These are phyloP conservation scores for Agrochola circellaris DNA, from an alignment of 2,888 invertebrate genomes.

Conservation along the genomic window DNA sequence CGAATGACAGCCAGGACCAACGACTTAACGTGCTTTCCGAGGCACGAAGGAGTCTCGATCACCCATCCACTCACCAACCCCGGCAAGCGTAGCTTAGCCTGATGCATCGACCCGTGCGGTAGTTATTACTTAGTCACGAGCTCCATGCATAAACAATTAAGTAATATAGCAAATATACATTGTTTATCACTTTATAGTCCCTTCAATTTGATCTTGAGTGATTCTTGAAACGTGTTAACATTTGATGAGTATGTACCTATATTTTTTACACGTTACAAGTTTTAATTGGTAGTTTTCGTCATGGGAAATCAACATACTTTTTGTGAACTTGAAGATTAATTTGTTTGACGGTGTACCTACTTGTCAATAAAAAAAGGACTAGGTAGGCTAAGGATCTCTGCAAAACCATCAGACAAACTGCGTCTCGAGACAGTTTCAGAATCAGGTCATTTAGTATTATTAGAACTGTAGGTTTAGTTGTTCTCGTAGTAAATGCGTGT, in stretches of 20 bases:
- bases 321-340: not conserved
- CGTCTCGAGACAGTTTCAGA: constrained; percentile 7
- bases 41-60: too few relatives aligned
- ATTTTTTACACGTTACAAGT: not conserved
- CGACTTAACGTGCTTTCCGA: too few relatives aligned
- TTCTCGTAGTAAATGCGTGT: constrained; percentile 32
- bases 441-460: constrained; percentile 46
- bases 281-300: not conserved
- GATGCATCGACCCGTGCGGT: too few relatives aligned
- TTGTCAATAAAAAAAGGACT: not conserved
- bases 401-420: not conserved
- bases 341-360: not conserved
- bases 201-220: not conserved
- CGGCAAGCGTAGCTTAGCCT: too few relatives aligned
- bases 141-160: too few relatives aligned
- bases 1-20: too few relatives aligned
- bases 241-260: not conserved
- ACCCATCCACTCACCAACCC: too few relatives aligned
- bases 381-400: not conserved
- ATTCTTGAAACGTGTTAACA: not conserved
- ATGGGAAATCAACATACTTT: not conserved
- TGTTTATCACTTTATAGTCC: not conserved
- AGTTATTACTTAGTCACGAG: too few relatives aligned
- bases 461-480: constrained; percentile 19
- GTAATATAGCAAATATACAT: not conserved